Conservation (phyloP, 2,888 invertebrate species). For the Ichneumon xanthorius region DNA sequence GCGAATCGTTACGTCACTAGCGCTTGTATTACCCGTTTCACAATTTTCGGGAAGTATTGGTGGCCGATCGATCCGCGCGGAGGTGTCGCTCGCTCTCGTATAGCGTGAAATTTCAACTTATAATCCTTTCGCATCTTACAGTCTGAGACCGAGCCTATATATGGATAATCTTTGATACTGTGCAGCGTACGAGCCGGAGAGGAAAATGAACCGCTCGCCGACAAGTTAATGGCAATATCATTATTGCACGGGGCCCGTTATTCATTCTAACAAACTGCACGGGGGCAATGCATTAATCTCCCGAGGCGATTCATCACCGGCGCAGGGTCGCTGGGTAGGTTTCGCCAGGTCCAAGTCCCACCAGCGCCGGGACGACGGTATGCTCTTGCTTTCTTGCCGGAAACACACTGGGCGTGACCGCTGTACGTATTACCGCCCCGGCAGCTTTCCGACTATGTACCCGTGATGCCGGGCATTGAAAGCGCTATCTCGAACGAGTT, state of each 20-base stretch:
- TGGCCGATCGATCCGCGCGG: no score
- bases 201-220: slow-evolving; percentile 77
- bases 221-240: slow-evolving; percentile 82
- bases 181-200: slow-evolving; percentile 55
- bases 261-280: slow-evolving; percentile 81
- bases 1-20: no score
- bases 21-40: no score
- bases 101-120: no score
- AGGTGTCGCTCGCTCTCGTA: no score
- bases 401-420: slow-evolving; percentile 43
- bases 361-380: slow-evolving; percentile 59
- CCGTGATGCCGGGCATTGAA: slow-evolving; percentile 3
- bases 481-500: slow-evolving; percentile 17
- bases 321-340: slow-evolving; percentile 68
- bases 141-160: not conserved
- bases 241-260: slow-evolving; percentile 80
- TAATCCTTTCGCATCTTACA: no score
- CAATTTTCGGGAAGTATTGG: no score
- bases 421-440: slow-evolving; percentile 27
- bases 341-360: slow-evolving; percentile 61
- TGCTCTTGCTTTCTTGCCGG: slow-evolving; percentile 60
- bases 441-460: slow-evolving; percentile 33
- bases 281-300: slow-evolving; percentile 81
- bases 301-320: slow-evolving; percentile 80
- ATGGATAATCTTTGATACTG: slow-evolving; percentile 27